Conservation (phyloP, 2,888 invertebrate genomes). For the Melangyna quadrimaculata region DNA sequence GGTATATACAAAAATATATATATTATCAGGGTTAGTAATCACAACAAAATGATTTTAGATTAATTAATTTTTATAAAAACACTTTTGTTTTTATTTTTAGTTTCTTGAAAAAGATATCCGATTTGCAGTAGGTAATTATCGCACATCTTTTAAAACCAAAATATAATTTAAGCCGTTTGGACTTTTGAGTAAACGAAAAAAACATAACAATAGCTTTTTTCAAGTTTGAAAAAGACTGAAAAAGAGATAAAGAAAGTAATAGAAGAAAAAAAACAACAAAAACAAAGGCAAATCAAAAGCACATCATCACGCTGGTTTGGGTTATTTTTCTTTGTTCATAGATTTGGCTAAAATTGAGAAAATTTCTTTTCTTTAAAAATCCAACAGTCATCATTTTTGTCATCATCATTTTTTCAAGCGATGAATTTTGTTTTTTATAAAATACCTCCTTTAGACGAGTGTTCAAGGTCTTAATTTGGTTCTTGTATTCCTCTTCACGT, state of each 20-base stretch:
- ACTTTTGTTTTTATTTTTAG: not conserved
- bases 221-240: not conserved
- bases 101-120: not conserved
- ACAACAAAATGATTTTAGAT: slow-evolving; percentile 22
- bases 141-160: slow-evolving; percentile 7
- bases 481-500: slow-evolving; percentile 99
- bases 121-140: slow-evolving; percentile 33
- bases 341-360: not conserved
- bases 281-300: slow-evolving; percentile 67
- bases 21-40: slow-evolving; percentile 61
- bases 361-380: slow-evolving; percentile 7
- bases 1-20: slow-evolving; percentile 48
- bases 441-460: slow-evolving; percentile 99
- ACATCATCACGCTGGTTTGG: slow-evolving; percentile 69
- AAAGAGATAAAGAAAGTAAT: slow-evolving; percentile 15
- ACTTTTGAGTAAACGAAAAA: slow-evolving; percentile 10
- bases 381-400: slow-evolving; percentile 49
- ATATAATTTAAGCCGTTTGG: slow-evolving; percentile 31
- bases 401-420: not conserved
- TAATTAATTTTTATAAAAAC: not conserved
- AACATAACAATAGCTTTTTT: slow-evolving; percentile 29
- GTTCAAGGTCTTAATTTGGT: slow-evolving; percentile 99
- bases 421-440: slow-evolving; percentile 18
- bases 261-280: slow-evolving; percentile 34
- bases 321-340: slow-evolving; percentile 28